Percentiles rank a stretch among this genome's conserved stretches.
phyloP scores from a whole-genome alignment of 30 jellyfish, hydroid and myxozoan species.

The Nemopilema nomurai region DNA sequence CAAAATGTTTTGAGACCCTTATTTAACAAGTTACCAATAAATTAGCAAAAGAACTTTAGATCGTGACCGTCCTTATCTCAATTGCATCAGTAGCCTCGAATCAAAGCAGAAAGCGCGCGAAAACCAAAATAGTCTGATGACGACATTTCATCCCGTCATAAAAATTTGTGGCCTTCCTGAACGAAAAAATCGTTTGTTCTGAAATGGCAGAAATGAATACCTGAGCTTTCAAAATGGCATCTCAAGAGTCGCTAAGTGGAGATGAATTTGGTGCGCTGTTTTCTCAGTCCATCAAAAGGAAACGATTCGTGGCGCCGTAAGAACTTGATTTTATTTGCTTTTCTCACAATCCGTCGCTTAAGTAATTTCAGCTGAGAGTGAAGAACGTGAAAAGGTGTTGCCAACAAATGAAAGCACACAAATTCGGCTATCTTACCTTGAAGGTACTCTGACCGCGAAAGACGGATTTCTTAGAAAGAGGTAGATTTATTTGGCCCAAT shows the following conservation, averaged over 20 bases:
- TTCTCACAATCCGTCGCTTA: no score
- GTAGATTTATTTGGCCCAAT: no score
- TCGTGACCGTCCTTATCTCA: no score
- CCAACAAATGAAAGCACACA: no score
- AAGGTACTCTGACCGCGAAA: no score
- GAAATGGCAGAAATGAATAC: background rate
- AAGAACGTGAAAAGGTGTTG: no score
- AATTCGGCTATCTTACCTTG: no score
- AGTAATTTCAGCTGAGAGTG: no score
- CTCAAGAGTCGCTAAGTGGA: slow-evolving; percentile 43
- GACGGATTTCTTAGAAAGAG: no score
- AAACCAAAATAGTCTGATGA: background rate
- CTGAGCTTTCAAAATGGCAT: slow-evolving; percentile 6
- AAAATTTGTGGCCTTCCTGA: background rate
- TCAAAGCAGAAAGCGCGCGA: background rate
- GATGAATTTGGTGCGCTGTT: slow-evolving; percentile 52
- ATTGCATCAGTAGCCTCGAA: background rate
- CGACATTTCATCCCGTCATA: background rate
- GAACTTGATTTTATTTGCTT: background rate
- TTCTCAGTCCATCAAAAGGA: slow-evolving; percentile 55
- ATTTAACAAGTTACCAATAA: no score
- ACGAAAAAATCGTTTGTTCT: background rate
- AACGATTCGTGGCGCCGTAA: slow-evolving; percentile 53
- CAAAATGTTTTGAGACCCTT: no score
- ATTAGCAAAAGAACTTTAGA: no score